These are phyloP conservation scores for Leptodactylus fuscus DNA, from an alignment of 2,113 vertebrate species.

Conservation along the genomic window DNA sequence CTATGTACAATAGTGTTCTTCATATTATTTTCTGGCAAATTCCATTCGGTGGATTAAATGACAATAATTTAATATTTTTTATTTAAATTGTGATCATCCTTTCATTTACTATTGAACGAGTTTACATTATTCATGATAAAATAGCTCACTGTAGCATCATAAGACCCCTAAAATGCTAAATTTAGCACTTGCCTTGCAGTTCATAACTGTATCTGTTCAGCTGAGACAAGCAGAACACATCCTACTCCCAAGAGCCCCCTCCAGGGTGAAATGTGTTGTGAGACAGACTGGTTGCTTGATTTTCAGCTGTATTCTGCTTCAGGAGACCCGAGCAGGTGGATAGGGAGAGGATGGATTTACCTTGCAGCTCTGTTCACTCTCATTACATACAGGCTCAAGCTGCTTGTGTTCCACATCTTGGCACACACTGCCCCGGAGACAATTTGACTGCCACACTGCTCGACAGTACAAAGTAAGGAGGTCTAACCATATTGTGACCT, in stretches of 20 bases:
- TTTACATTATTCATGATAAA: background rate
- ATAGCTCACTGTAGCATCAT: background rate
- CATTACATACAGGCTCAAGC: constrained; percentile 76
- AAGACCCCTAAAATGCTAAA: background rate
- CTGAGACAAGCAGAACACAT: constrained; percentile 24
- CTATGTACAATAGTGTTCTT: too few species aligned
- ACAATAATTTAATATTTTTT: too few species aligned
- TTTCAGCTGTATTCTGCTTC: constrained; percentile 23
- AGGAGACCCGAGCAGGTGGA: constrained; percentile 58
- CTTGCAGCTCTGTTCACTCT: constrained; percentile 69
- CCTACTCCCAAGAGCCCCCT: constrained; percentile 7
- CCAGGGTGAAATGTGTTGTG: constrained; percentile 54
- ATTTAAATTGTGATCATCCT: too few species aligned
- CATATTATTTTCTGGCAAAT: too few species aligned
- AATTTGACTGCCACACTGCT: constrained; percentile 65
- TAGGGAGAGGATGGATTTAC: constrained; percentile 49
- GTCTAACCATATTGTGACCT: background rate
- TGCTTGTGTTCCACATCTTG: constrained; percentile 73
- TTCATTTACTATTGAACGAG: too few species aligned
- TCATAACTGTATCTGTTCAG: background rate
- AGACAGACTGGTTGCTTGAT: constrained; percentile 61
- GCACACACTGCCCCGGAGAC: constrained; percentile 67
- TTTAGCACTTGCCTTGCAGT: constrained; percentile 8
- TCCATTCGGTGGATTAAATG: too few species aligned
- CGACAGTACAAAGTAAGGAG: background rate